phyloP scores from a whole-genome alignment of 2,888 invertebrate genomes.

The Carabus problematicus region DNA sequence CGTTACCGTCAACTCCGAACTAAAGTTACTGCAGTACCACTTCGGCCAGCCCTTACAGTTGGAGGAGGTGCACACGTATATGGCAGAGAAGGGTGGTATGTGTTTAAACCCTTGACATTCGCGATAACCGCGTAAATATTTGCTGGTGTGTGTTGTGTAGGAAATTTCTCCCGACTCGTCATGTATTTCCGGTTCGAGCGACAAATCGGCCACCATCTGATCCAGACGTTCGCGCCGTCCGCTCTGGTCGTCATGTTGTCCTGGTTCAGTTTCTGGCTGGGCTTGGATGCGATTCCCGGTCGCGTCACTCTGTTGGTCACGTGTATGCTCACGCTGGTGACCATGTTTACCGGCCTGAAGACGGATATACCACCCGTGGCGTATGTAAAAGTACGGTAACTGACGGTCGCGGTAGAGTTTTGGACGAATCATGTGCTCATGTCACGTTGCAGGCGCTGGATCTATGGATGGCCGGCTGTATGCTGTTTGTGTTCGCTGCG shows the following conservation, averaged over 20 bases:
- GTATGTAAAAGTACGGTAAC: slow-evolving; percentile 83
- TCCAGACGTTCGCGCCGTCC: slow-evolving; percentile 86
- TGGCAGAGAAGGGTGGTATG: slow-evolving; percentile 78
- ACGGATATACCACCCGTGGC: slow-evolving; percentile 87
- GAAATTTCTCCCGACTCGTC: slow-evolving; percentile 79
- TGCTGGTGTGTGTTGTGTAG: slow-evolving; percentile 57
- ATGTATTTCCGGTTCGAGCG: slow-evolving; percentile 83
- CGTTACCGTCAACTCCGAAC: slow-evolving; percentile 79
- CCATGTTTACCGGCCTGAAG: slow-evolving; percentile 83
- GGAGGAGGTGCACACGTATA: slow-evolving; percentile 75
- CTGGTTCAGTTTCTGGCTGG: slow-evolving; percentile 89
- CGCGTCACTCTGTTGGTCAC: slow-evolving; percentile 82
- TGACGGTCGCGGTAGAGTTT: no score
- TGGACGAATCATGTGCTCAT: no score
- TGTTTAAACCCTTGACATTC: background rate
- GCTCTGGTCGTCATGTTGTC: slow-evolving; percentile 82
- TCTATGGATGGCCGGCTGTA: slow-evolving; percentile 89
- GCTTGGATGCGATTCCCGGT: slow-evolving; percentile 83
- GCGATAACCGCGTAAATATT: no score
- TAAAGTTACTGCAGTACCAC: slow-evolving; percentile 81
- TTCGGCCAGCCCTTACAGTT: slow-evolving; percentile 75
- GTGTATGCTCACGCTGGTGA: slow-evolving; percentile 83
- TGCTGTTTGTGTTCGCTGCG: slow-evolving; percentile 86
- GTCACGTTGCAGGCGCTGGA: slow-evolving; percentile 79
- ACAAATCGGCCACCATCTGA: slow-evolving; percentile 84